phyloP scores from a whole-genome alignment of 2,113 vertebrate genomes.

The Hydrolagus affinis region DNA sequence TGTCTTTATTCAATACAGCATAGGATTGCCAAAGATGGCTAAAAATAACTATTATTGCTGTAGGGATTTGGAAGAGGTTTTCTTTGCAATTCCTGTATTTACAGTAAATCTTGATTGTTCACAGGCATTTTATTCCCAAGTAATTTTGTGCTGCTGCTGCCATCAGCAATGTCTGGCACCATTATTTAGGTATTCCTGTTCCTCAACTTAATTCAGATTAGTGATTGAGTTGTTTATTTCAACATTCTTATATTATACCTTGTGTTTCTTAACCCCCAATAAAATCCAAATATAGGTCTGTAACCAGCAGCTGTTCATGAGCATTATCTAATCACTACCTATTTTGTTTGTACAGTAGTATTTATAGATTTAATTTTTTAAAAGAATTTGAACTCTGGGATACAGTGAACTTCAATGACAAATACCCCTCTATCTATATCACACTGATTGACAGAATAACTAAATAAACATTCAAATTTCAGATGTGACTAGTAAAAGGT shows the following conservation, averaged over 20 bases:
- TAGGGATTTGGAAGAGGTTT: background rate
- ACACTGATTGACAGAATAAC: background rate
- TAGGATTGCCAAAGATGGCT: background rate
- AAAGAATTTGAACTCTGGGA: background rate
- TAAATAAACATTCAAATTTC: too few relatives aligned
- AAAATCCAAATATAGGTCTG: slow-evolving; percentile 9
- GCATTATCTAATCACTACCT: background rate
- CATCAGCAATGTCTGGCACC: background rate
- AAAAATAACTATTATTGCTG: slow-evolving; percentile 16
- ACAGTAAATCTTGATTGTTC: slow-evolving; percentile 16
- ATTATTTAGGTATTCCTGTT: too few relatives aligned
- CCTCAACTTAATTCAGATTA: too few relatives aligned
- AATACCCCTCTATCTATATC: background rate
- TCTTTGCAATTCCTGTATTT: background rate
- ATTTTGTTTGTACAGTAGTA: background rate
- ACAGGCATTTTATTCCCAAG: background rate
- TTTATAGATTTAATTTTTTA: background rate
- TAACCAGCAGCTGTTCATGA: slow-evolving; percentile 3
- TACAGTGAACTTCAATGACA: background rate
- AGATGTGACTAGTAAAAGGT: too few relatives aligned
- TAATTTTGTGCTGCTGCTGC: background rate
- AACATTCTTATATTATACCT: background rate
- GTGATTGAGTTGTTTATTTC: too few relatives aligned
- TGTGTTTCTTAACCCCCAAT: background rate
- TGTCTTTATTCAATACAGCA: background rate